Conservation (phyloP, 2,113 vertebrate genomes). For the Hemibagrus wyckioides region DNA sequence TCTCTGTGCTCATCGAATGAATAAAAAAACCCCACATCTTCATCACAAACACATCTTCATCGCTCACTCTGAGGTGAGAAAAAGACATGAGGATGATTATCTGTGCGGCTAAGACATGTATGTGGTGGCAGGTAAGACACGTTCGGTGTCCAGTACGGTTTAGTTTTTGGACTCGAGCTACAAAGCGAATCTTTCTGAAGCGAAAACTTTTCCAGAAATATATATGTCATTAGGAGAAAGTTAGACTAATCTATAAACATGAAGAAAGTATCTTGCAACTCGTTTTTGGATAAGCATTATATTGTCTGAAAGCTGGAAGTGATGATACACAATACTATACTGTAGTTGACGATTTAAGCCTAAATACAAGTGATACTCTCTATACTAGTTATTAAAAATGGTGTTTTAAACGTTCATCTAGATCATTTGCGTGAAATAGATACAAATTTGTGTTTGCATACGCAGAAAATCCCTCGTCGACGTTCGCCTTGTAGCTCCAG, state of each 20-base stretch:
- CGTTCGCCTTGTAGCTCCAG: neutral
- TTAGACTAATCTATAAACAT: neutral
- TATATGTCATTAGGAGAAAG: neutral
- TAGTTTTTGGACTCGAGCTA: neutral
- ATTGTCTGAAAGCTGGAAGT: neutral
- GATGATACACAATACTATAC: too few species aligned
- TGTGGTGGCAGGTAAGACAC: neutral
- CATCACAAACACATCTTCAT: neutral
- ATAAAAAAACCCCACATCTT: neutral
- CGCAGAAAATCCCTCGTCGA: neutral
- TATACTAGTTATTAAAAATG: neutral
- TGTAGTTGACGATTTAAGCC: neutral
- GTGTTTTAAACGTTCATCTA: neutral
- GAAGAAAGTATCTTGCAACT: too few species aligned
- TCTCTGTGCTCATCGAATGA: neutral
- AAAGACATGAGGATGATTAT: neutral
- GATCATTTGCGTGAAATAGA: neutral
- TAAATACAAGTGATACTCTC: neutral
- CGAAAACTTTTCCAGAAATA: neutral
- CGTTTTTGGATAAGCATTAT: neutral
- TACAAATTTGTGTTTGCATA: neutral
- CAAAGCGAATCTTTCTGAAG: too few species aligned
- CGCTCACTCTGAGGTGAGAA: slow-evolving; percentile 15
- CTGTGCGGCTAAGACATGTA: neutral
- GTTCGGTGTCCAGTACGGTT: neutral